These are phyloP conservation scores for Andrena bicolor DNA, from an alignment of 2,888 invertebrate species.

Conservation along the genomic window DNA sequence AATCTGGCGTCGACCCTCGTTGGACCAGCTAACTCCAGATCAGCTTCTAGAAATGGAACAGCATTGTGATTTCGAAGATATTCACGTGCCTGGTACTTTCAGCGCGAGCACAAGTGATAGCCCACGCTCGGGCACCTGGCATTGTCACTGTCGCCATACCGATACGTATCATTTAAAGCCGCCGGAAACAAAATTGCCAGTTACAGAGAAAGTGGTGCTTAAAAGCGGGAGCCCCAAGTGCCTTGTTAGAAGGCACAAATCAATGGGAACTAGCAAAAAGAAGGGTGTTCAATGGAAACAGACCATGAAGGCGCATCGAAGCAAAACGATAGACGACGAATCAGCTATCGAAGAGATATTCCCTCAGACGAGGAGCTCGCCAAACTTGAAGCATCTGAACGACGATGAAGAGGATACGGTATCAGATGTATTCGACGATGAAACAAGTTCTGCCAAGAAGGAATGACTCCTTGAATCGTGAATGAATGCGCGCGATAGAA, in stretches of 20 bases:
- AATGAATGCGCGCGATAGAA: background rate
- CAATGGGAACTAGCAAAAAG: slow-evolving; percentile 74
- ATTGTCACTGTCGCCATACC: slow-evolving; percentile 59
- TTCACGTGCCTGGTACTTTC: background rate
- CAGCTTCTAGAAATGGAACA: slow-evolving; percentile 42
- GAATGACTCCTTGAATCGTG: slow-evolving; percentile 9
- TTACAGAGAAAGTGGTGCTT: slow-evolving; percentile 6
- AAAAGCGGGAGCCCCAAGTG: slow-evolving; percentile 69
- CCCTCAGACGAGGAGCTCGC: slow-evolving; percentile 69
- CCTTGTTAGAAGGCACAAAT: slow-evolving; percentile 76
- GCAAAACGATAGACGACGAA: slow-evolving; percentile 74
- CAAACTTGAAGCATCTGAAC: slow-evolving; percentile 67
- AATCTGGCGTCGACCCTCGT: slow-evolving; percentile 45
- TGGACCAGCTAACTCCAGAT: slow-evolving; percentile 10
- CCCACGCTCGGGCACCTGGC: slow-evolving; percentile 2
- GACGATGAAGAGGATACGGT: background rate
- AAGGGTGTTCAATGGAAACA: slow-evolving; percentile 81
- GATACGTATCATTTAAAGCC: slow-evolving; percentile 58
- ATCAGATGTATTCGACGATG: slow-evolving; percentile 5
- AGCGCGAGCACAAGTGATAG: background rate
- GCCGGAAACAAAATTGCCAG: slow-evolving; percentile 33
- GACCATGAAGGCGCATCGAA: slow-evolving; percentile 3
- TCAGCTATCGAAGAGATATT: slow-evolving; percentile 69
- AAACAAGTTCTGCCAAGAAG: background rate
- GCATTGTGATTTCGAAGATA: slow-evolving; percentile 16